Evolutionary conservation across 2,113 vertebrate genomes (phyloP).

Genomic region (Mastomys natalensis): DNA sequence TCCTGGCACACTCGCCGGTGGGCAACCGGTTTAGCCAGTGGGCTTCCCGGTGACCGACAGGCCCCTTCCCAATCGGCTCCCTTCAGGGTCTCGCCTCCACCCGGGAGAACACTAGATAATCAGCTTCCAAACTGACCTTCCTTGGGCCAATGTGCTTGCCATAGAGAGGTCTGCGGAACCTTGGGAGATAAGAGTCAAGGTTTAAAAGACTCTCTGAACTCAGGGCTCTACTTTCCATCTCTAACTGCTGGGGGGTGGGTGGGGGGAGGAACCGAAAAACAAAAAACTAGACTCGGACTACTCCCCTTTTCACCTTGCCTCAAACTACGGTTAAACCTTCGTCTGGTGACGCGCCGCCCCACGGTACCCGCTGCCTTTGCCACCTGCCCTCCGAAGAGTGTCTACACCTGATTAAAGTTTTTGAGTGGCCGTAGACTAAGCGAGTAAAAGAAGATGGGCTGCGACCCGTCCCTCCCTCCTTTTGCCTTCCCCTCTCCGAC

Average conservation of each 20-base stretch:
- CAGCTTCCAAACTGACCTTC: conserved; percentile 52
- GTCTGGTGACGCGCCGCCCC: background rate
- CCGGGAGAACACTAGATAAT: background rate
- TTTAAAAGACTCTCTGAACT: background rate
- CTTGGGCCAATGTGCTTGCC: background rate
- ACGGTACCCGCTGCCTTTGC: background rate
- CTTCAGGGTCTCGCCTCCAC: background rate
- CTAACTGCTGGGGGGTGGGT: background rate
- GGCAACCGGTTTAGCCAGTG: background rate
- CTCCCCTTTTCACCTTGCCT: background rate
- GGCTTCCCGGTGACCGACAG: background rate
- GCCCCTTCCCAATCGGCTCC: background rate
- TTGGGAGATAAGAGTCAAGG: conserved; percentile 66
- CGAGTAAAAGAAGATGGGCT: background rate
- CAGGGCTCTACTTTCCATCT: background rate
- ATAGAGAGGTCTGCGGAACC: conserved; percentile 38
- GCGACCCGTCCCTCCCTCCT: background rate
- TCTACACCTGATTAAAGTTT: conserved; percentile 53
- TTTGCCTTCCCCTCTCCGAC: conserved; percentile 9
- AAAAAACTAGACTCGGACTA: no score
- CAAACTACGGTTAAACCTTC: background rate
- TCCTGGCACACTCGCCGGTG: background rate
- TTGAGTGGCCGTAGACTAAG: background rate
- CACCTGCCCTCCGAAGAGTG: background rate
- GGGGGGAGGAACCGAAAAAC: no score